Evolutionary conservation across 2,797 vertebrate genomes (phyloP).

Genomic region (Xenopus petersii): DNA sequence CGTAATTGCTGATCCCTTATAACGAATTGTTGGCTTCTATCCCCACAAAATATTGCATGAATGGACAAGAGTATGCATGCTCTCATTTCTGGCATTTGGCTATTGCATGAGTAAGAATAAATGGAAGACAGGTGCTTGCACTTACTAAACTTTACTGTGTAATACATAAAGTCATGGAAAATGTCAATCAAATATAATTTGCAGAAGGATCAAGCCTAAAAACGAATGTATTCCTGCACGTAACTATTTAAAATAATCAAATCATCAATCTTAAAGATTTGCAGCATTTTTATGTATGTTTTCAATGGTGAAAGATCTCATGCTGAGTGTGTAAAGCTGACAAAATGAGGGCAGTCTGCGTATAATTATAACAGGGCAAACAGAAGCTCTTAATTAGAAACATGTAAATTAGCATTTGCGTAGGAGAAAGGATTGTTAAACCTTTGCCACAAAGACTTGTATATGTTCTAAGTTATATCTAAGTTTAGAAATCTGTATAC

Average conservation of each 20-base stretch:
- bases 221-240: too few relatives aligned
- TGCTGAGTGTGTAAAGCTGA: background rate
- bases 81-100: slow-evolving; percentile 9
- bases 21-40: background rate
- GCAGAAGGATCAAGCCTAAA: slow-evolving; percentile 6
- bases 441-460: slow-evolving; percentile 6
- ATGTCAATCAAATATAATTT: slow-evolving; percentile 16
- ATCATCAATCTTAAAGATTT: too few relatives aligned
- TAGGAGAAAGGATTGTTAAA: slow-evolving; percentile 21
- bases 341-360: slow-evolving; percentile 14
- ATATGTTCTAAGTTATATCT: slow-evolving; percentile 41
- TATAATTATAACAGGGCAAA: slow-evolving; percentile 29
- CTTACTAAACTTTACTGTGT: background rate
- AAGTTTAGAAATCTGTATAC: slow-evolving; percentile 25
- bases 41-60: slow-evolving; percentile 3
- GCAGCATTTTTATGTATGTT: too few relatives aligned
- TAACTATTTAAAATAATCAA: too few relatives aligned
- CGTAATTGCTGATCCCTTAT: background rate
- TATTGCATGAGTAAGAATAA: slow-evolving; percentile 8
- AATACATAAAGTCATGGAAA: slow-evolving; percentile 1
- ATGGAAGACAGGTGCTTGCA: slow-evolving; percentile 7
- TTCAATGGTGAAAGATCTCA: too few relatives aligned
- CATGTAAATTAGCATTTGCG: slow-evolving; percentile 37
- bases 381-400: slow-evolving; percentile 34
- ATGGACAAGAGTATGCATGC: slow-evolving; percentile 11